Evolutionary conservation across 2,888 invertebrate species (phyloP).

Genomic region (Habrosyne pyritoides): DNA sequence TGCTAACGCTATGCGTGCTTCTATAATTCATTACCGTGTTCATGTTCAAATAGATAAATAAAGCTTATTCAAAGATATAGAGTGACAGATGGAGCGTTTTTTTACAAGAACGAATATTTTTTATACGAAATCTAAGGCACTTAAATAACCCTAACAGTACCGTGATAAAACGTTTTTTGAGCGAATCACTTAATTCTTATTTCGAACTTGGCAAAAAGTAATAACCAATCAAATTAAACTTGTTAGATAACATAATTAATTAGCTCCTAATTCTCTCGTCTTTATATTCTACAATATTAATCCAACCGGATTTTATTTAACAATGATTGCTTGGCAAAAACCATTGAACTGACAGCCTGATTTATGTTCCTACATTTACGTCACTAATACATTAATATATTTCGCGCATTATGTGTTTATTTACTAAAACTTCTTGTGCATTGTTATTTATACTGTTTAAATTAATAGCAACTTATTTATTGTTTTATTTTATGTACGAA

Average conservation of each 20-base stretch:
- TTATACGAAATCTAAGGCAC: neutral
- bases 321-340: slow-evolving; percentile 26
- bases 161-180: neutral
- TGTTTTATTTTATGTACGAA: neutral
- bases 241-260: slow-evolving; percentile 3
- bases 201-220: neutral
- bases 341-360: slow-evolving; percentile 24
- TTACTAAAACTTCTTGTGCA: neutral
- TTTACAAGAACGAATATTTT: too few species aligned
- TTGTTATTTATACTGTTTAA: neutral
- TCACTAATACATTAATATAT: slow-evolving; percentile 22
- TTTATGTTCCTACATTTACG: slow-evolving; percentile 24
- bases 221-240: neutral
- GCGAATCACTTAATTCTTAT: neutral
- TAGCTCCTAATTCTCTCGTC: neutral
- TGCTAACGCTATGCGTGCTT: too few species aligned
- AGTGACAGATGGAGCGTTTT: too few species aligned
- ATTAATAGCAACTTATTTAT: neutral
- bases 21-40: too few species aligned
- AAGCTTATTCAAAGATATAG: too few species aligned
- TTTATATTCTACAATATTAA: slow-evolving; percentile 5
- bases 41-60: too few species aligned
- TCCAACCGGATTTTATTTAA: slow-evolving; percentile 24
- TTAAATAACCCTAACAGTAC: neutral
- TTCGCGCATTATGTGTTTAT: neutral